Evolutionary conservation across 2,113 vertebrate species (phyloP), one percentile per base, ranked within the genome.

Genomic region (Oxygymnocypris stewartii): DNA sequence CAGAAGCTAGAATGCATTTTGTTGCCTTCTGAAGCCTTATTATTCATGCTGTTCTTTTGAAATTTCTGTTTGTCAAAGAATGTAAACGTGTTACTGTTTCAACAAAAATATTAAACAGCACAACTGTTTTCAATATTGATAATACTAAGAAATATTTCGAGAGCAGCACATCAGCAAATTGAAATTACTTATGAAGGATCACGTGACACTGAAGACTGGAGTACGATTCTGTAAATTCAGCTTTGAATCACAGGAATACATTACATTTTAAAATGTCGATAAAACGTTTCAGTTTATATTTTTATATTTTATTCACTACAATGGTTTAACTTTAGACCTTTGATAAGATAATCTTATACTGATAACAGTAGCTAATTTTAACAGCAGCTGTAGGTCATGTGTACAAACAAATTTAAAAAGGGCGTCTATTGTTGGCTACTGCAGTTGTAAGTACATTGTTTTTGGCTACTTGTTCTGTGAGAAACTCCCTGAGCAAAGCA

Each of bases 401-500:
- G 8, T 63, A 67, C 73, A 77, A 61, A 76, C 51, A 75, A 47
- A 8, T 18, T 61, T 61, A 47, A 65, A 81, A 73, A 6, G 11
- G 3, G 10, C 0, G 28, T 54, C 63, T 74, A 23, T 77, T 37
- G 57, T 28, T 71, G 76, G 44, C 35, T 49, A 54, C 31, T 84
- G 77, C 80, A 76, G 47, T 86, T 67, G 76, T 75, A 73, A 47
- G 65, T 77, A 37, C 6, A 18, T 25, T 37, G 61, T 87, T 84
- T 35, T 18, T 23, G 73, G 59, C 44, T 83, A 47, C 61, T 78
- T 79, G 35, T 81, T 74, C 83, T 84, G 31, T 67, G 82, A 86
- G 65, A 78, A 90, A 83, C 37, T 87, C 63, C 74, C 84, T 20
- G 23, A 82, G 84, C 31, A 84, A 79, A 61, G 40, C 42, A 12